Evolutionary conservation across 2,797 vertebrate species (phyloP).

Genomic region (Rousettus madagascariensis): DNA sequence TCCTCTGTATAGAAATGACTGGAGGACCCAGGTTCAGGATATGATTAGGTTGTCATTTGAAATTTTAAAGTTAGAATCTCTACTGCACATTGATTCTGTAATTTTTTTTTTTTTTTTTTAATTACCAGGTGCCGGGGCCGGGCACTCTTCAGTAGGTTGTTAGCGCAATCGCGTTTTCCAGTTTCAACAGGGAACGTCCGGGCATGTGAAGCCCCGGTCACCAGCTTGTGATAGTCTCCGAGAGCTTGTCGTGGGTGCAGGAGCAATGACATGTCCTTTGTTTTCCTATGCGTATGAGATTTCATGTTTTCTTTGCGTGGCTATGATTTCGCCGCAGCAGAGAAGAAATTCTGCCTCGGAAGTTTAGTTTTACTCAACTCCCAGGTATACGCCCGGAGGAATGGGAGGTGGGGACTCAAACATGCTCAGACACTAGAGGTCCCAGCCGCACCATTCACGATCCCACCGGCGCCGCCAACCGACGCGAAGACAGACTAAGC

Average conservation of each 20-base stretch:
- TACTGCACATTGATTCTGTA: background rate
- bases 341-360: background rate
- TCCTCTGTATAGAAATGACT: background rate
- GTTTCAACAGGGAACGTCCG: background rate
- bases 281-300: background rate
- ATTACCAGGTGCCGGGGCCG: background rate
- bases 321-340: background rate
- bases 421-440: too few relatives aligned
- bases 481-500: rapidly evolving
- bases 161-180: background rate
- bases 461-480: rapidly evolving
- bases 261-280: background rate
- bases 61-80: background rate
- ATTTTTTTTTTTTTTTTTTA: background rate
- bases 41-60: background rate
- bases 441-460: too few relatives aligned
- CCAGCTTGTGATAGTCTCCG: background rate
- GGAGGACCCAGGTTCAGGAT: background rate
- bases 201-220: rapidly evolving
- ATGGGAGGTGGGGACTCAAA: background rate
- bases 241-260: background rate
- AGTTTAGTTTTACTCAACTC: background rate
- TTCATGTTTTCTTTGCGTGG: background rate
- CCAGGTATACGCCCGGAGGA: background rate
- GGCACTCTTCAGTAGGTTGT: background rate